Percentiles rank a stretch among this genome's conserved stretches.
phyloP scores from a whole-genome alignment of 2,113 vertebrate species.

The Chelonoidis abingdonii region DNA sequence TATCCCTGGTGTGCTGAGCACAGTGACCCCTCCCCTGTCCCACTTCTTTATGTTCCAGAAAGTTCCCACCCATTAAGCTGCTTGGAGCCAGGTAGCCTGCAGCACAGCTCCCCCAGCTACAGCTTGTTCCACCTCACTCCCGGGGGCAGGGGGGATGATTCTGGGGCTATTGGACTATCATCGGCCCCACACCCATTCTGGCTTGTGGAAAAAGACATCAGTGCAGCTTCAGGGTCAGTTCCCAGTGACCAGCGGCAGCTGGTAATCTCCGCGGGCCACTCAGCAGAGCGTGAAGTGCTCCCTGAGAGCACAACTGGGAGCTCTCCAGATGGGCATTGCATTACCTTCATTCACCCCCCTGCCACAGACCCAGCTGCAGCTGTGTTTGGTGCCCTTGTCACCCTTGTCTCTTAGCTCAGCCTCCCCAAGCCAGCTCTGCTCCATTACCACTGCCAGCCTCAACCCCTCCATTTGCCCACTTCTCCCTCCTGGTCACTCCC shows the following conservation, averaged over 20 bases:
- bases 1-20: not conserved
- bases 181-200: too few relatives aligned
- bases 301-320: not conserved
- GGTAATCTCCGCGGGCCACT: not conserved
- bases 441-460: not conserved
- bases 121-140: too few relatives aligned
- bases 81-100: not conserved
- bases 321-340: not conserved
- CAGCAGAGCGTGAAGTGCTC: rapidly evolving
- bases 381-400: not conserved
- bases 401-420: not conserved
- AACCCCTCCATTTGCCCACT: not conserved
- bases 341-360: not conserved
- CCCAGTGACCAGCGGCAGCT: not conserved
- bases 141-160: too few relatives aligned
- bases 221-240: not conserved
- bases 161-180: too few relatives aligned
- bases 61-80: not conserved
- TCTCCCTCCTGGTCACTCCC: not conserved
- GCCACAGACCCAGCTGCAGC: too few relatives aligned
- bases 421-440: not conserved
- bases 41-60: not conserved
- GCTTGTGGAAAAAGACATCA: too few relatives aligned
- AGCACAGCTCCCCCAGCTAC: too few relatives aligned
- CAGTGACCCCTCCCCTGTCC: not conserved